phyloP scores from a whole-genome alignment of 2,113 vertebrate genomes.

The Microtus richardsoni region DNA sequence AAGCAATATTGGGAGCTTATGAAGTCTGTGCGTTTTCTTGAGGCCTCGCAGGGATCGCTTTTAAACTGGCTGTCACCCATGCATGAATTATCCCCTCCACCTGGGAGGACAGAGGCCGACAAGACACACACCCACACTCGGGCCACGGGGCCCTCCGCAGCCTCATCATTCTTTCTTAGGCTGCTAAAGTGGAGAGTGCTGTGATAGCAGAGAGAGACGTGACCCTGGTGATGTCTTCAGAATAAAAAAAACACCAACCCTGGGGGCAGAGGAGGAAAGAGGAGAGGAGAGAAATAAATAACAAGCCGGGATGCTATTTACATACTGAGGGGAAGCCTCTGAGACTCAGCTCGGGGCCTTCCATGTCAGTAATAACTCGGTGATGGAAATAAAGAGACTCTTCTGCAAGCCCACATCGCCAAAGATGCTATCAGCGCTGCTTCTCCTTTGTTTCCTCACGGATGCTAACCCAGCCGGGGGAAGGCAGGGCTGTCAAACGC shows the following conservation, averaged over 20 bases:
- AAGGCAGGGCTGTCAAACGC: conserved; percentile 21
- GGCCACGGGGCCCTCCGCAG: background rate
- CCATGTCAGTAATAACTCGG: conserved; percentile 70
- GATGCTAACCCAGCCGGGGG: background rate
- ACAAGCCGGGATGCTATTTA: conserved; percentile 71
- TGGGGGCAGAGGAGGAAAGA: conserved; percentile 60
- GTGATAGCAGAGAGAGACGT: conserved; percentile 67
- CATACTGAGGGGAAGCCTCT: conserved; percentile 48
- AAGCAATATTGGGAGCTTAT: conserved; percentile 74
- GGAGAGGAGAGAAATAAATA: conserved; percentile 60
- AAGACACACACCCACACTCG: conserved; percentile 40
- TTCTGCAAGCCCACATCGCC: background rate
- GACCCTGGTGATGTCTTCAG: conserved; percentile 61
- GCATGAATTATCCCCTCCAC: conserved; percentile 76
- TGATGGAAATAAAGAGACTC: conserved; percentile 73
- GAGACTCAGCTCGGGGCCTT: conserved; percentile 50
- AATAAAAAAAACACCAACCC: conserved; percentile 25
- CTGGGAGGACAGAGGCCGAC: conserved; percentile 61
- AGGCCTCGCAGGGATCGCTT: conserved; percentile 59
- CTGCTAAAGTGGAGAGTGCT: conserved; percentile 66
- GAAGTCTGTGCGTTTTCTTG: conserved; percentile 73
- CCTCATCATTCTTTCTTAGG: conserved; percentile 67
- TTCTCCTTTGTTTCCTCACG: conserved; percentile 71
- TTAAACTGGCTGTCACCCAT: conserved; percentile 73
- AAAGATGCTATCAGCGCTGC: conserved; percentile 10